Percentiles rank a stretch among this genome's conserved stretches.
phyloP scores from a whole-genome alignment of 2,797 vertebrate species.

The Sebastes nivosus region DNA sequence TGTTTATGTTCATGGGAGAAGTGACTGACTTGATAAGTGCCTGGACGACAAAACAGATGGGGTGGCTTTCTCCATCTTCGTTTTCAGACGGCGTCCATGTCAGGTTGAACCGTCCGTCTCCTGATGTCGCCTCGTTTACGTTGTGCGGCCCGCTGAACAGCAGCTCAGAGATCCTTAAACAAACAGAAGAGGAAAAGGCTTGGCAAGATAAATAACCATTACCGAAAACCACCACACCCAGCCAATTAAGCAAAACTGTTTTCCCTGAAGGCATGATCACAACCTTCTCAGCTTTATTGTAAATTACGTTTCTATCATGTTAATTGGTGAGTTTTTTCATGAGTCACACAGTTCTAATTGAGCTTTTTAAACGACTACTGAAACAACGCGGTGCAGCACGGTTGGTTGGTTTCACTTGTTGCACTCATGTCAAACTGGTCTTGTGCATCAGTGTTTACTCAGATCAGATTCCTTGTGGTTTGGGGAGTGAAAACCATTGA shows the following conservation, averaged over 20 bases:
- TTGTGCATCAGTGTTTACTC: neutral
- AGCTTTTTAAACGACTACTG: neutral
- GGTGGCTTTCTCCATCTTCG: constrained; percentile 11
- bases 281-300: no score
- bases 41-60: constrained; percentile 41
- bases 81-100: constrained; percentile 6
- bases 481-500: neutral
- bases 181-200: neutral
- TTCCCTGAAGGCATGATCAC: rapidly evolving
- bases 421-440: neutral
- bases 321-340: no score
- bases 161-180: constrained; percentile 18
- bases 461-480: neutral
- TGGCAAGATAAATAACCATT: no score
- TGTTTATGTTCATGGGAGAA: neutral
- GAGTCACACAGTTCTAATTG: neutral
- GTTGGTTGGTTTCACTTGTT: neutral
- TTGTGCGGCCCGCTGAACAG: constrained; percentile 26
- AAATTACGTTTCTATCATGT: no score
- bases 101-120: neutral
- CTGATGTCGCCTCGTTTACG: neutral
- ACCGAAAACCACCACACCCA: neutral
- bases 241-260: neutral
- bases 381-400: neutral
- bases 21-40: neutral